Percentiles rank a stretch among this genome's conserved stretches.
Conservation (phyloP, 2,113 vertebrate species). For the Rhinolophus sinicus region DNA sequence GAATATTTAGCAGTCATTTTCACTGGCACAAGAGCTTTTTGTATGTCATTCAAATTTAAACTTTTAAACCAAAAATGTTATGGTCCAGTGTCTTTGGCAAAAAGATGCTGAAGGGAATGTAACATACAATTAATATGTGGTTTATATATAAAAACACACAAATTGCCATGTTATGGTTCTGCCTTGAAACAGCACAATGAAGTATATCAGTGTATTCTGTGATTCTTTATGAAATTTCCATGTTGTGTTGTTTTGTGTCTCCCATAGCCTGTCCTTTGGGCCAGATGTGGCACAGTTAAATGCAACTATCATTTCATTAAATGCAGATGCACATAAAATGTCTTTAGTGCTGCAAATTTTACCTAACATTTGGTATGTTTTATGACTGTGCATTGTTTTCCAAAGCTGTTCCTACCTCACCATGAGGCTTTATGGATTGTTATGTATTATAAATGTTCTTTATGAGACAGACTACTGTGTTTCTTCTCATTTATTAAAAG, state of each 20-base stretch:
- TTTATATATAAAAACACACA: slow-evolving; percentile 67
- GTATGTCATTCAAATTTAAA: slow-evolving; percentile 62
- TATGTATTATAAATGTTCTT: slow-evolving; percentile 56
- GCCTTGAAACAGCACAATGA: slow-evolving; percentile 64
- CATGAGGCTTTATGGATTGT: slow-evolving; percentile 75
- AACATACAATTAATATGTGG: slow-evolving; percentile 61
- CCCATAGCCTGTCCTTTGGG: slow-evolving; percentile 33
- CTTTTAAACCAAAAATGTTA: slow-evolving; percentile 73
- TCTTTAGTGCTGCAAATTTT: slow-evolving; percentile 65
- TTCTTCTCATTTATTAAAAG: slow-evolving; percentile 78
- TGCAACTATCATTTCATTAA: slow-evolving; percentile 1
- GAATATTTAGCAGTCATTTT: slow-evolving; percentile 66
- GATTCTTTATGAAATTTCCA: slow-evolving; percentile 57
- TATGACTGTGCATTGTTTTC: slow-evolving; percentile 76
- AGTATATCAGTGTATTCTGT: slow-evolving; percentile 49
- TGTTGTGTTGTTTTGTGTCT: slow-evolving; percentile 58
- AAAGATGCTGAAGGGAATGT: slow-evolving; percentile 70
- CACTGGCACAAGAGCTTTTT: slow-evolving; percentile 69
- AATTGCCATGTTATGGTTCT: slow-evolving; percentile 54
- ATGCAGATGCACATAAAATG: slow-evolving; percentile 49
- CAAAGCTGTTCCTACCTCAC: slow-evolving; percentile 75
- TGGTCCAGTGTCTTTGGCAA: slow-evolving; percentile 63
- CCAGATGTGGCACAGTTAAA: slow-evolving; percentile 15
- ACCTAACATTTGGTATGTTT: slow-evolving; percentile 42
- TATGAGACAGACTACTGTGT: slow-evolving; percentile 71